Evolutionary conservation across 2,113 vertebrate species (phyloP).

Genomic region (Catharus bicknelli): DNA sequence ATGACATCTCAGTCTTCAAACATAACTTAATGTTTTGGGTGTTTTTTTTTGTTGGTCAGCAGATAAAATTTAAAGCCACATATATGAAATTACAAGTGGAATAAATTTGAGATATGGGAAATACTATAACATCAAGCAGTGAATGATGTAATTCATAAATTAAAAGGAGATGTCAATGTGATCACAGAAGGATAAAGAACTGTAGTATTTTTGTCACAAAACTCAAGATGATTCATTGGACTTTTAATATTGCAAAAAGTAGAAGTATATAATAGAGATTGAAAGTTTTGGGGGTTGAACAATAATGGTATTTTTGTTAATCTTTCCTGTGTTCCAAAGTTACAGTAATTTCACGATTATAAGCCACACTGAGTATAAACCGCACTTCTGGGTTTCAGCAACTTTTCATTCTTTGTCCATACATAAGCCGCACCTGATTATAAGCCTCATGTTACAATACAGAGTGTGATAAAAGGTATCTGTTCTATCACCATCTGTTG

Average conservation of each 20-base stretch:
- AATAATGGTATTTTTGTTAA: not conserved
- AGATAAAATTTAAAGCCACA: not conserved
- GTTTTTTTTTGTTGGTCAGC: not conserved
- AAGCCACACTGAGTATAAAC: too few species aligned
- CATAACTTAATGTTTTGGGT: not conserved
- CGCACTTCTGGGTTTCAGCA: too few species aligned
- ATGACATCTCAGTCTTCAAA: not conserved
- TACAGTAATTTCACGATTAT: too few species aligned
- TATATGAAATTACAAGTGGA: not conserved
- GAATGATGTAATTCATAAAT: not conserved
- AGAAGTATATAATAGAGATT: not conserved
- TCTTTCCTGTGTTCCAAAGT: not conserved
- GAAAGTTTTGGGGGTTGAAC: not conserved
- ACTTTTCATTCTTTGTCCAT: too few species aligned
- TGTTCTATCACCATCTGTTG: too few species aligned
- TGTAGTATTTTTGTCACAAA: not conserved
- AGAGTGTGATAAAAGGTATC: too few species aligned
- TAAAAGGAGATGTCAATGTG: not conserved
- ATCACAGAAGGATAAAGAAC: not conserved
- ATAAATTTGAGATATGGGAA: not conserved
- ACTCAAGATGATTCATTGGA: not conserved
- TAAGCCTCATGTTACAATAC: too few species aligned
- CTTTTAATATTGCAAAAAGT: not conserved
- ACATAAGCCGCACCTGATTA: too few species aligned
- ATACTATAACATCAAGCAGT: not conserved